Percentiles rank a stretch among this genome's conserved stretches.
Evolutionary conservation across 2,888 invertebrate species (phyloP).

Genomic region (Oligia latruncula): DNA sequence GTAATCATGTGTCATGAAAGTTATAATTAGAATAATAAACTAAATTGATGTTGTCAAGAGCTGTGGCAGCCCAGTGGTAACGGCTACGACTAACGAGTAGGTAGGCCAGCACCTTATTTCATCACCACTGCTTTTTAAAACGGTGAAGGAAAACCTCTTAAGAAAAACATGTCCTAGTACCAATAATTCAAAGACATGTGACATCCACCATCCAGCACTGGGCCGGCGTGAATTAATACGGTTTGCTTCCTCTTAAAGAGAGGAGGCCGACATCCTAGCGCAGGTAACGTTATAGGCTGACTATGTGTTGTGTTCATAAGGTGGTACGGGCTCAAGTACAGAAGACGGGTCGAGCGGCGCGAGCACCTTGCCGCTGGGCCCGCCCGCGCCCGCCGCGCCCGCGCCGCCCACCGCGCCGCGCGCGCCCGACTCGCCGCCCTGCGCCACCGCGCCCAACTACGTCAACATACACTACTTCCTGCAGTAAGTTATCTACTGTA

Average conservation of each 20-base stretch:
- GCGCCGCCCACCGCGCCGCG: conserved; percentile 81
- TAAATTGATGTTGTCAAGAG: background rate
- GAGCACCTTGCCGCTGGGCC: conserved; percentile 90
- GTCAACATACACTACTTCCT: conserved; percentile 98
- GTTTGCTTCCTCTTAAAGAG: background rate
- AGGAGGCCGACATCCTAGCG: background rate
- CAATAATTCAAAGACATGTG: background rate
- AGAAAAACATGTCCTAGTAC: background rate
- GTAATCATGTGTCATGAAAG: background rate
- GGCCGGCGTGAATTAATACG: background rate
- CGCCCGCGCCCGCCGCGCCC: conserved; percentile 55
- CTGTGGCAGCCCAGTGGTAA: background rate
- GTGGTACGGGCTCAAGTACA: conserved; percentile 91
- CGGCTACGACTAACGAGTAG: background rate
- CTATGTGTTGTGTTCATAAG: conserved; percentile 63
- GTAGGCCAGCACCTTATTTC: background rate
- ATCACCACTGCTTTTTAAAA: background rate
- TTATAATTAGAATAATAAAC: conserved; percentile 11
- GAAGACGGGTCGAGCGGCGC: conserved; percentile 91
- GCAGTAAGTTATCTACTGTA: conserved; percentile 90
- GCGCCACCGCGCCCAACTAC: conserved; percentile 95
- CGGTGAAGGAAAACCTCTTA: background rate
- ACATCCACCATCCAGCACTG: background rate
- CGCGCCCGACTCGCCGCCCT: conserved; percentile 93
- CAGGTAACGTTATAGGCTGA: background rate